phyloP scores from a whole-genome alignment of 1,140 invertebrate genomes.

The Mycetomoellerius zeteki region DNA sequence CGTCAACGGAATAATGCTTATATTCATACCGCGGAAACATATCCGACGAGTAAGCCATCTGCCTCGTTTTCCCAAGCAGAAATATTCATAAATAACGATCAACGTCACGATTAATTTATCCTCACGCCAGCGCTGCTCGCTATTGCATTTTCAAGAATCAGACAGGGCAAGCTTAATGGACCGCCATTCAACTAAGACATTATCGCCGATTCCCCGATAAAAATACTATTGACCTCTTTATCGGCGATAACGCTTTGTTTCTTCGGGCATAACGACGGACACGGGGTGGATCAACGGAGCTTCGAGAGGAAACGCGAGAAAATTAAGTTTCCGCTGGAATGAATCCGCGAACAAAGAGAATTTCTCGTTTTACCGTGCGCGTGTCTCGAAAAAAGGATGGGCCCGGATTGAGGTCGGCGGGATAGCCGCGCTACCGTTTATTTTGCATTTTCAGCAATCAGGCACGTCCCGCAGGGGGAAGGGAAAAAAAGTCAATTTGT shows the following conservation, averaged over 20 bases:
- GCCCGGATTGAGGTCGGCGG: slow-evolving; percentile 53
- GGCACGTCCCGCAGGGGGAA: slow-evolving; percentile 34
- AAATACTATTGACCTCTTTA: slow-evolving; percentile 57
- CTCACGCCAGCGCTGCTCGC: slow-evolving; percentile 27
- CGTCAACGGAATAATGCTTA: slow-evolving; percentile 31
- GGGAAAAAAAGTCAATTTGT: slow-evolving; percentile 64
- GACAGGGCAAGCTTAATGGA: slow-evolving; percentile 41
- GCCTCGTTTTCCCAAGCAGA: slow-evolving; percentile 18
- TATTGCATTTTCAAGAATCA: slow-evolving; percentile 60
- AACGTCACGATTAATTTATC: slow-evolving; percentile 64
- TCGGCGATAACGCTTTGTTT: slow-evolving; percentile 66
- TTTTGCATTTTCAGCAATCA: slow-evolving; percentile 63
- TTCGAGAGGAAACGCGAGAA: slow-evolving; percentile 10
- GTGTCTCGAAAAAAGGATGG: slow-evolving; percentile 12
- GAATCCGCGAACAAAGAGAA: slow-evolving; percentile 55
- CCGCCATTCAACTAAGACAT: slow-evolving; percentile 54
- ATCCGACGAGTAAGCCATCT: slow-evolving; percentile 31
- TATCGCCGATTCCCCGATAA: slow-evolving; percentile 33
- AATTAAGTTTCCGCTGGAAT: slow-evolving; percentile 61
- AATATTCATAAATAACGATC: slow-evolving; percentile 62
- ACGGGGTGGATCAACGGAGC: slow-evolving; percentile 2
- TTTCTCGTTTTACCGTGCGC: slow-evolving; percentile 28
- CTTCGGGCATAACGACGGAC: slow-evolving; percentile 17
- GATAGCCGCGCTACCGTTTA: slow-evolving; percentile 56
- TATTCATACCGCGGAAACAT: slow-evolving; percentile 34